These are phyloP conservation scores for Cryptus viduatorius DNA, from an alignment of 2,888 invertebrate species.

Conservation along the genomic window DNA sequence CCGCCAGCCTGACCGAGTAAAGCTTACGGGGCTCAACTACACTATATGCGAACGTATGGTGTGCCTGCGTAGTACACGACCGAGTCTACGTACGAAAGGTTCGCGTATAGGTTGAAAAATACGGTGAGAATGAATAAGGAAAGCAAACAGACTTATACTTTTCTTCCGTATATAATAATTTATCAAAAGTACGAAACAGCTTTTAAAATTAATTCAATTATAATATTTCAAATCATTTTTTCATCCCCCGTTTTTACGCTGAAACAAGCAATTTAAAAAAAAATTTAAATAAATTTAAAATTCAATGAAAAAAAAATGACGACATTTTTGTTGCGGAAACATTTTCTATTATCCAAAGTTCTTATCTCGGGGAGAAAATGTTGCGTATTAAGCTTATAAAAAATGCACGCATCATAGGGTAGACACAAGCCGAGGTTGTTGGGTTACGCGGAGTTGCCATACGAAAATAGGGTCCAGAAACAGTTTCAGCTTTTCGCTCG, in stretches of 20 bases:
- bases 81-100: slow-evolving; percentile 30
- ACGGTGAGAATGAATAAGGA: slow-evolving; percentile 45
- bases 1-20: slow-evolving; percentile 68
- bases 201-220: background rate
- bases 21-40: slow-evolving; percentile 60
- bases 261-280: background rate
- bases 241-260: background rate
- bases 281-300: background rate
- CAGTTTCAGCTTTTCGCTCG: background rate
- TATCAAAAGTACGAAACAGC: background rate
- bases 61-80: slow-evolving; percentile 32
- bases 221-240: background rate
- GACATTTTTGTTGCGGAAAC: background rate
- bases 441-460: background rate
- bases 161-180: background rate
- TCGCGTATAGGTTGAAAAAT: slow-evolving; percentile 26
- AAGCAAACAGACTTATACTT: background rate
- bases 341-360: background rate
- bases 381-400: background rate
- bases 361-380: background rate
- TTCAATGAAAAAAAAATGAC: too few species aligned
- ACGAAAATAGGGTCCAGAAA: background rate
- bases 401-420: background rate
- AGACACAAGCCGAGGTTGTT: background rate
- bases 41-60: slow-evolving; percentile 33